Conservation (phyloP, 2,797 vertebrate species). For the Labeo calbasu region DNA sequence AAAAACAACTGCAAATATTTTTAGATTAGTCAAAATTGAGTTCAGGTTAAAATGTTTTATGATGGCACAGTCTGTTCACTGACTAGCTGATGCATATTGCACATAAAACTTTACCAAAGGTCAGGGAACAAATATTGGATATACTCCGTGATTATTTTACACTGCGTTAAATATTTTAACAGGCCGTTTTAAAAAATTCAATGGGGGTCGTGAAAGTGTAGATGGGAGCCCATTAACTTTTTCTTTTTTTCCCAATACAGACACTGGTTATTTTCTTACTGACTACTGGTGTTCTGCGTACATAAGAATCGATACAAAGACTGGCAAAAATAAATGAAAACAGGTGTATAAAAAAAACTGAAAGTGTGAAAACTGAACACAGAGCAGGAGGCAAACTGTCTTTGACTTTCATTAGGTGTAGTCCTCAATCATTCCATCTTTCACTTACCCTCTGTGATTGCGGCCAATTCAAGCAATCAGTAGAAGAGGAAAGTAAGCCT, state of each 20-base stretch:
- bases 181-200: background rate
- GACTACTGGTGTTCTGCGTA: too few species aligned
- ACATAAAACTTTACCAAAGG: background rate
- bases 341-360: background rate
- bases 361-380: background rate
- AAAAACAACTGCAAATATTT: background rate
- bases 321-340: background rate
- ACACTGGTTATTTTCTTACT: background rate
- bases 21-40: background rate
- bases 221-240: background rate
- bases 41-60: background rate
- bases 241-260: background rate
- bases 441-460: conserved; percentile 45
- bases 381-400: background rate
- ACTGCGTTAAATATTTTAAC: background rate
- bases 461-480: conserved; percentile 47
- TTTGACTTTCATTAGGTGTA: conserved; percentile 29
- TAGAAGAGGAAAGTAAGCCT: conserved; percentile 31
- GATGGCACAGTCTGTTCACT: background rate
- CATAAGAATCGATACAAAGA: background rate
- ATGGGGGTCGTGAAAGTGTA: background rate
- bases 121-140: background rate
- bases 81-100: background rate
- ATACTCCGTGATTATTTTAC: background rate
- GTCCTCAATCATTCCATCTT: conserved; percentile 26